A percentile compares a stretch with the other conserved stretches of the same genome.
Conservation (phyloP, 2,888 invertebrate species). For the Ochropleura plecta region DNA sequence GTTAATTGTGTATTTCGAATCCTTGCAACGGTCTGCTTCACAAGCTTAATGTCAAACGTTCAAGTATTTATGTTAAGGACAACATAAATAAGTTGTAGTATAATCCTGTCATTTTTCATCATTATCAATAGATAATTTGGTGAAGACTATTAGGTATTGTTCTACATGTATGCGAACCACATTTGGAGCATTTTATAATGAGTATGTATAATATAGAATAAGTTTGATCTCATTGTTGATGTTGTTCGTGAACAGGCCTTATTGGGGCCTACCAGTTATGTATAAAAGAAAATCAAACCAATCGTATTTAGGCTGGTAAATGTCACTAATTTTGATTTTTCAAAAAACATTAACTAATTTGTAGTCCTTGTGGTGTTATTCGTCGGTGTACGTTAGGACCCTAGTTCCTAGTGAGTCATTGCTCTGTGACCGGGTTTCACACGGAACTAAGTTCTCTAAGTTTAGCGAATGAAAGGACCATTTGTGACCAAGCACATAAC, state of each 20-base stretch:
- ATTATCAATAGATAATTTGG: conserved; percentile 10
- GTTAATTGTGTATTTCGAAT: not conserved
- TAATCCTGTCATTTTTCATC: not conserved
- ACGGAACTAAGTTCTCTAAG: conserved; percentile 21
- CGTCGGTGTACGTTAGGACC: not conserved
- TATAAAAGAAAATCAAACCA: conserved; percentile 9
- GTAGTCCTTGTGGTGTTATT: not conserved
- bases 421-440: not conserved
- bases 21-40: conserved; percentile 16
- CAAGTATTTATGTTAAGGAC: conserved; percentile 1
- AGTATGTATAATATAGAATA: conserved; percentile 36
- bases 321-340: conserved; percentile 7
- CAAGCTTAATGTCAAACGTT: conserved; percentile 1
- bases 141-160: conserved; percentile 30
- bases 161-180: conserved; percentile 31
- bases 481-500: conserved; percentile 32
- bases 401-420: conserved; percentile 4
- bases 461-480: conserved; percentile 33
- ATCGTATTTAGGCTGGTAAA: conserved; percentile 13
- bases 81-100: conserved; percentile 13
- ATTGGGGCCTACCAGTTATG: conserved; percentile 45
- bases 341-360: not conserved
- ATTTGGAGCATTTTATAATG: conserved; percentile 54
- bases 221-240: conserved; percentile 54
- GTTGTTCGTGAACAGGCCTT: conserved; percentile 50